Evolutionary conservation across 1,140 invertebrate species (phyloP).

Genomic region (Zelostemma sp.): DNA sequence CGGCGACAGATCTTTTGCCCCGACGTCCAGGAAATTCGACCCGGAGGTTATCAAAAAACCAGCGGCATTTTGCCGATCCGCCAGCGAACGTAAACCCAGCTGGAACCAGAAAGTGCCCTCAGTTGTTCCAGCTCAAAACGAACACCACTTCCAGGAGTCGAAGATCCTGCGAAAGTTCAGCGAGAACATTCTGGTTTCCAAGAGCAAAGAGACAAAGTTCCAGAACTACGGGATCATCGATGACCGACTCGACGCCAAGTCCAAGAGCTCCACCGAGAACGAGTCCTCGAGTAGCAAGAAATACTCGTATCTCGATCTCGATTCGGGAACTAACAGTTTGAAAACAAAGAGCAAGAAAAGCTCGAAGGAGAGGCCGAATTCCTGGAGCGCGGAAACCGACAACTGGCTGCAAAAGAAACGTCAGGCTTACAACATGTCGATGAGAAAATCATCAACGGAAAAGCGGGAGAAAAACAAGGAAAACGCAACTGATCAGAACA

Average conservation of each 20-base stretch:
- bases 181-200: conserved; percentile 58
- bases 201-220: conserved; percentile 57
- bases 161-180: conserved; percentile 58
- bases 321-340: conserved; percentile 27
- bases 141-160: conserved; percentile 39
- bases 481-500: conserved; percentile 31
- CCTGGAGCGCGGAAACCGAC: conserved; percentile 61
- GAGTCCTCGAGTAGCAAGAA: conserved; percentile 31
- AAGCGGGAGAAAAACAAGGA: conserved; percentile 56
- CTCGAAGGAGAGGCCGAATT: conserved; percentile 53
- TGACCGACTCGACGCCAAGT: conserved; percentile 21
- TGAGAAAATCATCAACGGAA: conserved; percentile 33
- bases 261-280: conserved; percentile 31
- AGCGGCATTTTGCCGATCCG: conserved; percentile 53
- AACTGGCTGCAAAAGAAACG: conserved; percentile 63
- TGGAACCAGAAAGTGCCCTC: neutral
- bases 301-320: conserved; percentile 49
- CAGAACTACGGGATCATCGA: conserved; percentile 65
- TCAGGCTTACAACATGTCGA: conserved; percentile 57
- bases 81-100: conserved; percentile 51
- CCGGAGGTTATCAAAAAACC: conserved; percentile 59
- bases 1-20: conserved; percentile 57
- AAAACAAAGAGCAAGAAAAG: conserved; percentile 21
- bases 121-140: neutral
- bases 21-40: conserved; percentile 62